phyloP scores from a whole-genome alignment of 2,888 invertebrate genomes.

The Drosophila atroscutellata region DNA sequence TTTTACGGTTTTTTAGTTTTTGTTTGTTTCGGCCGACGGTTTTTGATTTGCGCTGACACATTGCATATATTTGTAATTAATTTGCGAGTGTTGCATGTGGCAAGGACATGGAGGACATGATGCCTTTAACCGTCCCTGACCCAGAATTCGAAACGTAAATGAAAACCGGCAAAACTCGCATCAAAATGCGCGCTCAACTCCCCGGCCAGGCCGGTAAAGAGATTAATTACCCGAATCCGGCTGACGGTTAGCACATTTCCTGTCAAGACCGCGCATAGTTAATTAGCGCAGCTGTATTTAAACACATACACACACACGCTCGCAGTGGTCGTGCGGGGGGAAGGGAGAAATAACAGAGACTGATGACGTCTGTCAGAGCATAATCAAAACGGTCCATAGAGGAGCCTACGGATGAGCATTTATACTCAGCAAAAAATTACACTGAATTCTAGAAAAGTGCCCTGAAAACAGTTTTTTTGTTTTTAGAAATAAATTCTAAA shows the following conservation, averaged over 20 bases:
- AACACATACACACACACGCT: slow-evolving; percentile 1
- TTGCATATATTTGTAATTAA: slow-evolving; percentile 46
- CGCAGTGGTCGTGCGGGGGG: not conserved
- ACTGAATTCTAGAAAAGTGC: not conserved
- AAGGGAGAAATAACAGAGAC: not conserved
- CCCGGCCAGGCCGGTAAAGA: slow-evolving; percentile 65
- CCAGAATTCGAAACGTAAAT: slow-evolving; percentile 41
- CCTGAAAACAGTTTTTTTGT: not conserved
- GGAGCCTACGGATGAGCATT: not conserved
- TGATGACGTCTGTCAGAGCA: slow-evolving; percentile 55
- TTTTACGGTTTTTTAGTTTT: slow-evolving; percentile 7
- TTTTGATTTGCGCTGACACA: slow-evolving; percentile 42
- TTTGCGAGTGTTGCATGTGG: slow-evolving; percentile 42
- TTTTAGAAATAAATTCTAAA: not conserved
- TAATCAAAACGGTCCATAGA: slow-evolving; percentile 23
- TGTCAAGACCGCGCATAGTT: slow-evolving; percentile 57
- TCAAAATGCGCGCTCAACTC: slow-evolving; percentile 49
- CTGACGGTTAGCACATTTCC: slow-evolving; percentile 77
- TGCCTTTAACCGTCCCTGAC: slow-evolving; percentile 57
- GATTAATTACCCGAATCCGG: slow-evolving; percentile 76
- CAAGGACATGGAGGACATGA: slow-evolving; percentile 49
- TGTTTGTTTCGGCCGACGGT: slow-evolving; percentile 12
- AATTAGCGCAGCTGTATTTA: slow-evolving; percentile 54
- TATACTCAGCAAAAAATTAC: not conserved
- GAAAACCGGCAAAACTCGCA: slow-evolving; percentile 58